Conservation (phyloP, 2,888 invertebrate species). For the Cephus sareptanus region DNA sequence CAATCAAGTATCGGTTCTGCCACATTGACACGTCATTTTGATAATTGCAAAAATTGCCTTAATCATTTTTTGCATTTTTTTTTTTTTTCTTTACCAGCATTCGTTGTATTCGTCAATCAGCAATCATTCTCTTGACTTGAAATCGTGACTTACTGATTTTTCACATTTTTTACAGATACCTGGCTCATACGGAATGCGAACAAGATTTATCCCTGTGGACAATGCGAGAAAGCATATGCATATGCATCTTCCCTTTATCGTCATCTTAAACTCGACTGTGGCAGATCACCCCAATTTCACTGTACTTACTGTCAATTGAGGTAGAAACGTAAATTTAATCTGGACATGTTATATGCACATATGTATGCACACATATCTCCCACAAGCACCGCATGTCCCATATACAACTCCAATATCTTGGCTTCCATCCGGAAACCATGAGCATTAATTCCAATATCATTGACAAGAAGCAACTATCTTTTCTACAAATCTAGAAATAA, state of each 20-base stretch:
- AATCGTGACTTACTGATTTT: conserved; percentile 21
- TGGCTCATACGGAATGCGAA: conserved; percentile 17
- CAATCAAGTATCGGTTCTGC: conserved; percentile 1
- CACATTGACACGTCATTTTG: conserved; percentile 4
- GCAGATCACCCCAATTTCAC: conserved; percentile 59
- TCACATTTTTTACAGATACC: conserved; percentile 38
- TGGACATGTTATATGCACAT: conserved; percentile 38
- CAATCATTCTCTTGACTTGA: not conserved
- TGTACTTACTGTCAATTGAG: conserved; percentile 61
- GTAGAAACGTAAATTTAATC: conserved; percentile 60
- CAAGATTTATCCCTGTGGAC: conserved; percentile 61
- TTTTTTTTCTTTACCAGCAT: not conserved
- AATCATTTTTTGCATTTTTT: not conserved
- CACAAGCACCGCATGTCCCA: conserved; percentile 38
- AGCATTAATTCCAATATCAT: not conserved
- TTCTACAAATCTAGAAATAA: not conserved
- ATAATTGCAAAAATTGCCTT: not conserved
- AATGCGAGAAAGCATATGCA: conserved; percentile 71
- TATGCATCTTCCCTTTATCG: conserved; percentile 69
- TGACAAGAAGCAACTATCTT: not conserved
- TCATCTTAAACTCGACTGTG: conserved; percentile 63
- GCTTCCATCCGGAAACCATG: too few species aligned
- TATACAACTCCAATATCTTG: not conserved
- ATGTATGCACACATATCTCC: conserved; percentile 50
- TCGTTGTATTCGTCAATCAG: not conserved